Base-by-base conservation (phyloP, 2,113 vertebrate species). In the Chelonoidis abingdonii region DNA sequence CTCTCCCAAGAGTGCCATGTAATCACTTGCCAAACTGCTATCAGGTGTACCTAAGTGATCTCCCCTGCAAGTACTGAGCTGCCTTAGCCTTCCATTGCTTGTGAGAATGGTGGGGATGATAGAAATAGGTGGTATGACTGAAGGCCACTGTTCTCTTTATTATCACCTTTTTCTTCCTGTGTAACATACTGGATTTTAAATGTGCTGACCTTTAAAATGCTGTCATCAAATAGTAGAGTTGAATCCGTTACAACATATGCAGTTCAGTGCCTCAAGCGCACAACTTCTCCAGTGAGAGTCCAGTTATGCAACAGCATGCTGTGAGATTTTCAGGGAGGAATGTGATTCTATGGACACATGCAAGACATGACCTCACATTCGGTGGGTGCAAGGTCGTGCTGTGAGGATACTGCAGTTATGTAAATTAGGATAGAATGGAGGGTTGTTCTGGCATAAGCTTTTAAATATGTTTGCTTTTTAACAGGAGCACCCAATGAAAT, bases 401-500 rank as follows among this genome's bases (percentile, higher is more conserved):
- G 35, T 72, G 65, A 38, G 19, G 19, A 22, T 72, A 72, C 65
- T 72, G 65, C n/a, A 72, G 65, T 38, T 79, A 4, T 1, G 3
- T 65, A n/a, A 72, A 35, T 10, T 56, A 31, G 78, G 35, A 7
- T 35, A n/a, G 41, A 59, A 13, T 7, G 3, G 4, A 35, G 3
- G 1, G 53, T 22, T 84, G 35, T 82, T 54, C 80, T 75, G 80
- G 22, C 1, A 0, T 56, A 44, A 89, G 50, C 38, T 53, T 0
- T 44, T 12, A 31, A 54, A n/a, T 69, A 69, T 89, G 11, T 14
- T 24, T 79, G 24, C 21, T 83, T 44, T 89, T 0, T 1, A n/a
- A 3, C 24, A 2, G 0, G 0, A 0, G 47, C 21, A 76, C 57
- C 86, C 44, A 1, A 2, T 25, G 76, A 76, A 62, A 84, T 22